Evolutionary conservation across 2,888 invertebrate species (phyloP).

Genomic region (Phytoseiulus persimilis): DNA sequence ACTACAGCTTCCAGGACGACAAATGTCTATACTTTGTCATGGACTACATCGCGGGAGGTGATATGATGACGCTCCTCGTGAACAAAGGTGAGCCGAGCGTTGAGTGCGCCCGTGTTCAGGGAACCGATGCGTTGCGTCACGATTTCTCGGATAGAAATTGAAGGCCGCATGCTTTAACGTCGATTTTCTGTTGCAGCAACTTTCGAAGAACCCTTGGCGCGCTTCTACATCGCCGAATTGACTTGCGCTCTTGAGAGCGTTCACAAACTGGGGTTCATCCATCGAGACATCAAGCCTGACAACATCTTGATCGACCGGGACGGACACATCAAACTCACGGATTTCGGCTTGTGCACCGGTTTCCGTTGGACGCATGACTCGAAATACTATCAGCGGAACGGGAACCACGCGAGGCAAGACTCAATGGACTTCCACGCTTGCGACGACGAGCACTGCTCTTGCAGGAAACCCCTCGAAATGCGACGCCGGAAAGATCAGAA

Average conservation of each 20-base stretch:
- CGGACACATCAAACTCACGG: slow-evolving; percentile 97
- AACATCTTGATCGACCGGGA: slow-evolving; percentile 95
- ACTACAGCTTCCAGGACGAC: slow-evolving; percentile 88
- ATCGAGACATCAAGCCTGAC: slow-evolving; percentile 90
- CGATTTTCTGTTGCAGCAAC: not conserved
- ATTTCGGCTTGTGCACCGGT: slow-evolving; percentile 97
- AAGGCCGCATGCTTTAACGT: not conserved
- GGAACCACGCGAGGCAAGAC: slow-evolving; percentile 85
- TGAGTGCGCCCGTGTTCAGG: no score
- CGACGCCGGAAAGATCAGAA: slow-evolving; percentile 75
- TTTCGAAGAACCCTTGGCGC: slow-evolving; percentile 25
- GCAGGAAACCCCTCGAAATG: slow-evolving; percentile 61
- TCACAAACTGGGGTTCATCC: slow-evolving; percentile 98
- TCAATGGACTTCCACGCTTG: slow-evolving; percentile 80
- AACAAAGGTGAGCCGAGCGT: slow-evolving; percentile 88
- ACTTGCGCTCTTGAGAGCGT: slow-evolving; percentile 98
- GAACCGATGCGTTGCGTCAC: no score
- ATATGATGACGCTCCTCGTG: slow-evolving; percentile 94
- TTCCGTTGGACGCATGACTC: slow-evolving; percentile 99
- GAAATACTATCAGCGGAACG: slow-evolving; percentile 92
- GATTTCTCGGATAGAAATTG: no score
- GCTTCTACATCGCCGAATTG: slow-evolving; percentile 67
- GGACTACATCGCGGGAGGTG: slow-evolving; percentile 99
- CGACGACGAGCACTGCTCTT: slow-evolving; percentile 45
- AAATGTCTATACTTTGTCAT: slow-evolving; percentile 97